These are phyloP conservation scores for Ennomos erosarius DNA, from an alignment of 2,888 invertebrate species.

Conservation along the genomic window DNA sequence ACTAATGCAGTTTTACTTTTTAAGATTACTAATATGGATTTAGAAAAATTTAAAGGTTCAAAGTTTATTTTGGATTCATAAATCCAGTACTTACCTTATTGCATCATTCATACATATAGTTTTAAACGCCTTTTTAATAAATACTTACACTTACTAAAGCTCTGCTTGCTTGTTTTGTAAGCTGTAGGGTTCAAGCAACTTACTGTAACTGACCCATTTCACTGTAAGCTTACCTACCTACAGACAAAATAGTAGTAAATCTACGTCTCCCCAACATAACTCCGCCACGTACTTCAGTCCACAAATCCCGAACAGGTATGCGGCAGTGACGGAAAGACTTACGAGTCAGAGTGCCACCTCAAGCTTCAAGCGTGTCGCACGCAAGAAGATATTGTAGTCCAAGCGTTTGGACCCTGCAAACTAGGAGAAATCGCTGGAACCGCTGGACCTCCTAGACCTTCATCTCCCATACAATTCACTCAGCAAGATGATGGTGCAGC, in stretches of 20 bases:
- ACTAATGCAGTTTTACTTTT: no score
- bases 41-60: no score
- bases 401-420: slow-evolving; percentile 91
- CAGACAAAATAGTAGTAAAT: slow-evolving; percentile 24
- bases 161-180: no score
- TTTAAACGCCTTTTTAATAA: no score
- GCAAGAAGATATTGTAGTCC: slow-evolving; percentile 91
- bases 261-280: slow-evolving; percentile 16
- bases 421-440: slow-evolving; percentile 89
- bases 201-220: neutral
- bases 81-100: no score
- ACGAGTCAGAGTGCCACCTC: slow-evolving; percentile 93
- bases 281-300: neutral
- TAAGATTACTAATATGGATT: no score
- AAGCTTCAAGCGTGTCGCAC: slow-evolving; percentile 92
- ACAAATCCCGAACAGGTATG: slow-evolving; percentile 82
- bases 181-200: no score
- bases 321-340: slow-evolving; percentile 92
- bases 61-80: no score
- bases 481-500: slow-evolving; percentile 91
- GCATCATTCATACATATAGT: no score
- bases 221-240: slow-evolving; percentile 4
- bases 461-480: slow-evolving; percentile 91
- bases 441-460: slow-evolving; percentile 90
- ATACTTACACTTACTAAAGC: no score